These are phyloP conservation scores for Athene noctua DNA, from an alignment of 2,113 vertebrate species.

Conservation along the genomic window DNA sequence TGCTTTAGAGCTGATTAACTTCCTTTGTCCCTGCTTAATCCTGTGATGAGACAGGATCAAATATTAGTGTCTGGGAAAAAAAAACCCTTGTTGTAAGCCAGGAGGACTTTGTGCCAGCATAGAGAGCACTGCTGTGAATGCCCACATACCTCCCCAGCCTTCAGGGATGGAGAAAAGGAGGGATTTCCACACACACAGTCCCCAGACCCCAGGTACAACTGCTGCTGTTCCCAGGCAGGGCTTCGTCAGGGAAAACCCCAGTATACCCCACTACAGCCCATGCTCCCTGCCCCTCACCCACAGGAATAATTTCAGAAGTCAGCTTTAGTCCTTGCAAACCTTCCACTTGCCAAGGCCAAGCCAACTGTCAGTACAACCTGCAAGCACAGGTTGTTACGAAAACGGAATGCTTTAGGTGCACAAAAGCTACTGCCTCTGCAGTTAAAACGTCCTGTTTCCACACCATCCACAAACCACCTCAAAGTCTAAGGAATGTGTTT, in stretches of 20 bases:
- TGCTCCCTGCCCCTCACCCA: background rate
- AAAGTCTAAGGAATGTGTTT: background rate
- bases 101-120: background rate
- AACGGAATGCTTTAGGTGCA: no score
- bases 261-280: background rate
- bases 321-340: background rate
- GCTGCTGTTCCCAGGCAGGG: background rate
- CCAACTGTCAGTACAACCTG: background rate
- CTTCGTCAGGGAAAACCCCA: fast-evolving
- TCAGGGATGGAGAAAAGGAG: background rate
- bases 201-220: fast-evolving
- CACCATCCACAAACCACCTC: no score
- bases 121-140: no score
- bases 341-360: background rate
- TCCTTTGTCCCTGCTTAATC: background rate
- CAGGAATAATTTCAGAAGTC: background rate
- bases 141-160: no score
- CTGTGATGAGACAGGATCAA: background rate
- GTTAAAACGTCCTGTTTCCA: background rate
- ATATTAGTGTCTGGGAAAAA: background rate
- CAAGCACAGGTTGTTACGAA: background rate
- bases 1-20: background rate
- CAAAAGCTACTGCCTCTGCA: background rate
- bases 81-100: background rate
- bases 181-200: fast-evolving